phyloP scores from a whole-genome alignment of 2,888 invertebrate genomes.

The Steromphala cineraria region DNA sequence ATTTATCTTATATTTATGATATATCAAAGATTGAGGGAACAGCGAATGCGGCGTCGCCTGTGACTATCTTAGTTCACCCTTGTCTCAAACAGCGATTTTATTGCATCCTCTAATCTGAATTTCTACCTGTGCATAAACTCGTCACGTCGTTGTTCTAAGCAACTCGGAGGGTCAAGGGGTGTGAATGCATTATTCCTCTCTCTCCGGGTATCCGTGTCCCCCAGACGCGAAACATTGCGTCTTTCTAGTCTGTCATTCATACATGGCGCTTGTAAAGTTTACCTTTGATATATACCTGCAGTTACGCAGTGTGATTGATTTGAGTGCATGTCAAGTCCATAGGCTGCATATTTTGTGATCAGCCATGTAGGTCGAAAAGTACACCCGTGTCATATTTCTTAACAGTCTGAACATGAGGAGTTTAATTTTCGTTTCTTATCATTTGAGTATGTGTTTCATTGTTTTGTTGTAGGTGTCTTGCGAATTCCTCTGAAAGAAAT shows the following conservation, averaged over 20 bases:
- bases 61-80: neutral
- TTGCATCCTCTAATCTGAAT: neutral
- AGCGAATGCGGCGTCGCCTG: neutral
- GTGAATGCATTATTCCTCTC: neutral
- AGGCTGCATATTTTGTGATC: neutral
- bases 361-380: neutral
- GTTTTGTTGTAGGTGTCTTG: too few relatives aligned
- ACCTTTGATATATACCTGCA: neutral
- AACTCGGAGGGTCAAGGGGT: neutral
- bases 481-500: too few relatives aligned
- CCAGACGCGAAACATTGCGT: too few relatives aligned
- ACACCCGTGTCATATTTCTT: neutral
- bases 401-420: too few relatives aligned
- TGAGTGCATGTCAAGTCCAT: neutral
- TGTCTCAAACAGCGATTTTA: neutral
- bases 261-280: too few relatives aligned
- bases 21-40: constrained; percentile 1
- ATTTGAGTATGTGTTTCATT: too few relatives aligned
- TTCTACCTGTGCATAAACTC: neutral
- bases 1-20: constrained; percentile 1
- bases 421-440: too few relatives aligned
- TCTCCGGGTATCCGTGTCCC: too few relatives aligned
- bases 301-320: neutral
- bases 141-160: neutral
- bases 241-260: too few relatives aligned